phyloP scores from a whole-genome alignment of 2,113 vertebrate genomes.

The Hucho hucho region DNA sequence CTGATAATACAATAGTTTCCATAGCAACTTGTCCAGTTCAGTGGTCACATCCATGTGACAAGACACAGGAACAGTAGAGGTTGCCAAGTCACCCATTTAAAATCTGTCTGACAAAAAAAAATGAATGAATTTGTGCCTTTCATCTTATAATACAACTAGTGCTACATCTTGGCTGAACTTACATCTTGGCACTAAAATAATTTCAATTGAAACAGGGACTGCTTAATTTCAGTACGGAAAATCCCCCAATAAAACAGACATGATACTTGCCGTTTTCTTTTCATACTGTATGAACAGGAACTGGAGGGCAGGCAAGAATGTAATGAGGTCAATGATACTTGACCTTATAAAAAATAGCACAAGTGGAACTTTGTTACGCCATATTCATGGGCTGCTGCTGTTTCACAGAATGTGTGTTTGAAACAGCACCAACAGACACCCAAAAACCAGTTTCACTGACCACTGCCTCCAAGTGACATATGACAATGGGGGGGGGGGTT shows the following conservation, averaged over 20 bases:
- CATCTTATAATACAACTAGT: too few species aligned
- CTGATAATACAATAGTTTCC: too few species aligned
- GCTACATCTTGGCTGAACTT: background rate
- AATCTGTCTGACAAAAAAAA: too few species aligned
- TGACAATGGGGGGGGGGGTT: background rate
- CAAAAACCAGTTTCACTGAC: too few species aligned
- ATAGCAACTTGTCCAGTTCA: background rate
- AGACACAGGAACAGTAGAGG: background rate
- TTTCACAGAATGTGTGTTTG: background rate
- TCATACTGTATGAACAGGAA: constrained; percentile 17
- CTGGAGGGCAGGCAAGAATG: constrained; percentile 4
- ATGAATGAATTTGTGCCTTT: too few species aligned
- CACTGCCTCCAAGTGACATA: too few species aligned
- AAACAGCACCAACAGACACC: background rate
- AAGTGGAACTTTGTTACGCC: background rate
- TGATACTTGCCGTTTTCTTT: constrained; percentile 30
- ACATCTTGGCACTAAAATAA: background rate
- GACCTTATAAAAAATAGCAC: background rate
- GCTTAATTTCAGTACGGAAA: constrained; percentile 9
- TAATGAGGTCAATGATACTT: constrained; percentile 5
- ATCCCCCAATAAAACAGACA: constrained; percentile 21
- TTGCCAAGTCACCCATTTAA: background rate
- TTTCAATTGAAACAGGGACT: background rate
- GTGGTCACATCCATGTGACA: background rate
- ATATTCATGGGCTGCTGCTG: background rate